A percentile compares a stretch with the other conserved stretches of the same genome.
These are phyloP conservation scores for Selene dorsalis DNA, from an alignment of 2,797 vertebrate genomes.

Conservation along the genomic window DNA sequence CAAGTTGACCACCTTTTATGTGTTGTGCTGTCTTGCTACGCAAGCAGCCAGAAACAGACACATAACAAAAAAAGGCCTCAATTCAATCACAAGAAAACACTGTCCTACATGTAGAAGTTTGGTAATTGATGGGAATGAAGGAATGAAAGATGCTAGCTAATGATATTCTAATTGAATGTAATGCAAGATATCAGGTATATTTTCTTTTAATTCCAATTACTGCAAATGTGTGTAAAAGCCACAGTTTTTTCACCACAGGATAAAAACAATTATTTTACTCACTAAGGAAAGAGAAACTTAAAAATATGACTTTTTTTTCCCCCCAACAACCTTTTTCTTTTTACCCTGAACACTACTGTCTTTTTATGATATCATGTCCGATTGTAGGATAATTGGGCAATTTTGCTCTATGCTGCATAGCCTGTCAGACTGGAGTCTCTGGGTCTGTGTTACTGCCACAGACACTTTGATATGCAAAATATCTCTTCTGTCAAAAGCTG, in stretches of 20 bases:
- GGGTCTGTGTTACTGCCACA: neutral
- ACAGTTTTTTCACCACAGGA: neutral
- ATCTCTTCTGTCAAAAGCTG: constrained; percentile 21
- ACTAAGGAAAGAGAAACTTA: neutral
- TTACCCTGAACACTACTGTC: neutral
- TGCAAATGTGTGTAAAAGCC: neutral
- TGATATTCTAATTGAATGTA: neutral
- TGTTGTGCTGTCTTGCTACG: constrained; percentile 18
- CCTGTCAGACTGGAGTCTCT: constrained; percentile 23
- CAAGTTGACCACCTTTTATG: constrained; percentile 13
- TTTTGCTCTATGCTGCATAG: constrained; percentile 10
- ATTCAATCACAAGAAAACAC: neutral
- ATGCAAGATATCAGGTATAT: neutral
- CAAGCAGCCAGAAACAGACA: constrained; percentile 4
- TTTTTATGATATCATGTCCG: constrained; percentile 39
- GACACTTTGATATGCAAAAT: constrained; percentile 45
- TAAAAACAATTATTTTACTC: neutral
- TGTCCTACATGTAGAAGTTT: constrained; percentile 24
- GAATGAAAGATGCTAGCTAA: neutral
- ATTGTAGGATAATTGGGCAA: constrained; percentile 27
- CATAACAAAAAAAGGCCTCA: constrained; percentile 38
- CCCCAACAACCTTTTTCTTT: neutral
- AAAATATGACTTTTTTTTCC: neutral
- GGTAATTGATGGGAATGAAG: neutral
- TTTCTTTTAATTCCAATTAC: constrained; percentile 7